Evolutionary conservation across 2,888 invertebrate species (phyloP).

Genomic region (Campoletis raptor): DNA sequence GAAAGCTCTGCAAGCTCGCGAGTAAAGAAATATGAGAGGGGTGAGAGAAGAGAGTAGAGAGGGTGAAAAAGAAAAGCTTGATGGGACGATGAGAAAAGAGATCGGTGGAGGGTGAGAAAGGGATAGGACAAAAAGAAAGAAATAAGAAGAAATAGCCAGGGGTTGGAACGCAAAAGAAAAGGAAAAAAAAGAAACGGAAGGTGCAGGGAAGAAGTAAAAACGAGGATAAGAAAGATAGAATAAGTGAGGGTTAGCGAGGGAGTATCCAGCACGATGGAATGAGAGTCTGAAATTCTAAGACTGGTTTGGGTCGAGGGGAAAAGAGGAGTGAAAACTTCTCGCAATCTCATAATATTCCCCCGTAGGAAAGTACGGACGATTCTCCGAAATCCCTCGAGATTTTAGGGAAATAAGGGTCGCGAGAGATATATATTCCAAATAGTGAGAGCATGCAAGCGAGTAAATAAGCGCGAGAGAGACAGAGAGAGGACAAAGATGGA

Average conservation of each 20-base stretch:
- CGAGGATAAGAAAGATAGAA: slow-evolving; percentile 39
- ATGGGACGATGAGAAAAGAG: slow-evolving; percentile 24
- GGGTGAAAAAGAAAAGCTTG: slow-evolving; percentile 31
- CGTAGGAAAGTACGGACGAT: slow-evolving; percentile 76
- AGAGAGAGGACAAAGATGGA: slow-evolving; percentile 30
- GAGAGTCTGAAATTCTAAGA: slow-evolving; percentile 35
- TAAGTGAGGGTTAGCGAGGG: slow-evolving; percentile 55
- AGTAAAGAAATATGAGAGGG: slow-evolving; percentile 49
- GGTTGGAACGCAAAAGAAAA: slow-evolving; percentile 31
- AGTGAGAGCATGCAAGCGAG: slow-evolving; percentile 35
- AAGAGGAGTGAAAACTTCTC: slow-evolving; percentile 71
- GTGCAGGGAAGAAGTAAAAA: slow-evolving; percentile 28
- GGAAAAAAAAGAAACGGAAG: neutral
- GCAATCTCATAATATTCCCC: slow-evolving; percentile 81
- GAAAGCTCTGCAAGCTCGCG: slow-evolving; percentile 30
- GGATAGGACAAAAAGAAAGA: slow-evolving; percentile 48
- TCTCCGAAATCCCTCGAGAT: slow-evolving; percentile 79
- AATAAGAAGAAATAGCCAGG: slow-evolving; percentile 51
- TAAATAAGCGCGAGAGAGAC: slow-evolving; percentile 41
- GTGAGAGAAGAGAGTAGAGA: slow-evolving; percentile 20
- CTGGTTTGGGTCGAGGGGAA: slow-evolving; percentile 24
- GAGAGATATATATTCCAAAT: slow-evolving; percentile 44
- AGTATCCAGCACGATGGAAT: slow-evolving; percentile 25
- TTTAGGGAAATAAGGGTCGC: slow-evolving; percentile 80
- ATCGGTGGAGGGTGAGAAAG: slow-evolving; percentile 64